Evolutionary conservation across 1,140 invertebrate species (phyloP).

Genomic region (Caenorhabditis inopinata): DNA sequence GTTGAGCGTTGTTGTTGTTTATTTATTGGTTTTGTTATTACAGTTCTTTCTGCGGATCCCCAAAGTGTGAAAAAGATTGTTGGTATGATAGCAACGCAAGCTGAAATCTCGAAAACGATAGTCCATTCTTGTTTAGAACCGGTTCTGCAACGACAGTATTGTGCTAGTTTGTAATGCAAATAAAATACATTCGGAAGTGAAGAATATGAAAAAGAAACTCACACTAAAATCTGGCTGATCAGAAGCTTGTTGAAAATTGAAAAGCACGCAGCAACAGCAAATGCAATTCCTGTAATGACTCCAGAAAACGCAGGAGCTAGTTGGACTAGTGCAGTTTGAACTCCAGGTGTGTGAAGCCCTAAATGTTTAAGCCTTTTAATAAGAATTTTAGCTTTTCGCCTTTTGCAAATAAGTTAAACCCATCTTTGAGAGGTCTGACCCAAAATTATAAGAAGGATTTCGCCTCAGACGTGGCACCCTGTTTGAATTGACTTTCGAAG

Average conservation of each 20-base stretch:
- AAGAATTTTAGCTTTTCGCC: too few species aligned
- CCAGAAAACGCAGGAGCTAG: constrained; percentile 63
- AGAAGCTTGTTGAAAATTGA: constrained; percentile 59
- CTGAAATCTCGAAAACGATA: constrained; percentile 57
- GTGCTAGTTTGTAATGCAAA: too few species aligned
- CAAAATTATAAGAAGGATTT: too few species aligned
- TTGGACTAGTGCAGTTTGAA: constrained; percentile 64
- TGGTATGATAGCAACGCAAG: constrained; percentile 56
- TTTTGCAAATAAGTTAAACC: too few species aligned
- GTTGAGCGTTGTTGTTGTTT: not conserved
- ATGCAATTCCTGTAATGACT: constrained; percentile 62
- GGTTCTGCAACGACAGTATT: constrained; percentile 39
- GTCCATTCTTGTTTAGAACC: constrained; percentile 54
- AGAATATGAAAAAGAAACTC: not conserved
- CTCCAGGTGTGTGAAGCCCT: constrained; percentile 65
- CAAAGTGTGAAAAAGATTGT: constrained; percentile 59
- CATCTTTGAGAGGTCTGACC: too few species aligned
- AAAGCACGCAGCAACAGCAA: constrained; percentile 60
- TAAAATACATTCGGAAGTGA: too few species aligned
- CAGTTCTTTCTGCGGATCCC: constrained; percentile 45
- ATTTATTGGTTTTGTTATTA: not conserved
- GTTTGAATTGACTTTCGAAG: too few species aligned
- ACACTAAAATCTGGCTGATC: constrained; percentile 51
- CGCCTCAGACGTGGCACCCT: too few species aligned
- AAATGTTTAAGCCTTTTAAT: too few species aligned